Base-by-base conservation (phyloP, 2,888 invertebrate genomes). In the Cenopis cana region DNA sequence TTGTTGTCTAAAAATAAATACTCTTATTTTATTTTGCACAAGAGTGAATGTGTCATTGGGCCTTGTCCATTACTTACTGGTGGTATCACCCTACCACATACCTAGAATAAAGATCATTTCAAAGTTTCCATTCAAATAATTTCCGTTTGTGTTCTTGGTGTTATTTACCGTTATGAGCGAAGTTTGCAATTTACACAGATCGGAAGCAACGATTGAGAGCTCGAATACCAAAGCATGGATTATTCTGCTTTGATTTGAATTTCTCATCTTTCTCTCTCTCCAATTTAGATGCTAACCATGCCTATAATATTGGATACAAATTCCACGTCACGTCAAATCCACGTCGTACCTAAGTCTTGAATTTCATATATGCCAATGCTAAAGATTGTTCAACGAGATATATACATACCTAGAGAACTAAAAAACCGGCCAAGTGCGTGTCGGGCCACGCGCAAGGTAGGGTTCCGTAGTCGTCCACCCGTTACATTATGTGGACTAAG, bases 101-200 rank as follows among this genome's bases (percentile, higher is more conserved):
- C 59, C 29, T 59, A 6, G n/a, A 59, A 46, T 33, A 49, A 56
- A 50, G 69, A 46, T 52, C 41, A 54, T 20, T 52, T 24, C 11
- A n/a, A 65, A 59, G 41, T 29, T 36, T 55, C 33, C 69, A 52
- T 70, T 54, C 29, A 54, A 64, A 52, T 41, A 3, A 70, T 59
- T 66, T 55, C 29, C 60, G 33, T 54, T 59, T 18, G 46, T 36
- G 59, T 41, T 60, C 50, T 29, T 33, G 67, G 64, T 60, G 66
- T 66, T 74, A 72, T 67, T 72, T 72, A 69, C 67, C 69, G 64
- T 74, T 69, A 74, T 65, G 69, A 41, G 59, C 55, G 59, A 72
- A 74, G 72, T 74, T 74, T 29, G 41, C n/a, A 64, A 66, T 57
- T 72, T 49, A 56, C 50, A 56, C 20, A 65, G 59, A 67, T 50